Percentiles rank a stretch among this genome's conserved stretches.
Evolutionary conservation across 1,140 invertebrate genomes (phyloP).

Genomic region (Solenopsis fugax): DNA sequence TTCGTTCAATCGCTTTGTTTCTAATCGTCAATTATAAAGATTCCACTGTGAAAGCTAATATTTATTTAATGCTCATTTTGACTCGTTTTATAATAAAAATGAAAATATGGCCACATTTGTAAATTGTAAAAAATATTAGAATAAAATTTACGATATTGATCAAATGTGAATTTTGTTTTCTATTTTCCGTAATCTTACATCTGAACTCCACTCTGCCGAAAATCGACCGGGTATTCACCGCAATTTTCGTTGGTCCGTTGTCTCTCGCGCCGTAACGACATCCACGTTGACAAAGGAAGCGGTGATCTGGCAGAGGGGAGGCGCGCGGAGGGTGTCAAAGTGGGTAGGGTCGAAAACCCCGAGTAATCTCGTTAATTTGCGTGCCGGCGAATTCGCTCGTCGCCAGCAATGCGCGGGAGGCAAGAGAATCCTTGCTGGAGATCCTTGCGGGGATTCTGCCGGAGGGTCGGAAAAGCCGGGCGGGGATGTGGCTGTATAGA

Average conservation of each 20-base stretch:
- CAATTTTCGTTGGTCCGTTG: slow-evolving; percentile 51
- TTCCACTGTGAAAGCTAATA: background rate
- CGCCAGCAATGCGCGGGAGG: slow-evolving; percentile 14
- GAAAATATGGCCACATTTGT: background rate
- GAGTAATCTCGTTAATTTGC: slow-evolving; percentile 79
- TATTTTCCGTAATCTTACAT: background rate
- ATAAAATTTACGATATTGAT: background rate
- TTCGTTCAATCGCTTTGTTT: background rate
- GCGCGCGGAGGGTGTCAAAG: slow-evolving; percentile 33
- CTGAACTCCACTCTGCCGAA: slow-evolving; percentile 28
- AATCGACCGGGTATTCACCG: slow-evolving; percentile 31
- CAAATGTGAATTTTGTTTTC: background rate
- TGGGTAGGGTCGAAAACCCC: slow-evolving; percentile 52
- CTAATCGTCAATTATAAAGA: background rate
- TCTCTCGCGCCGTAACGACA: slow-evolving; percentile 43
- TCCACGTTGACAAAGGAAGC: slow-evolving; percentile 64
- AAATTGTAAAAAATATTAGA: background rate
- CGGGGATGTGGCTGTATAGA: slow-evolving; percentile 76
- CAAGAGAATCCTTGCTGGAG: slow-evolving; percentile 36
- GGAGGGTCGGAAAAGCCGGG: slow-evolving; percentile 68
- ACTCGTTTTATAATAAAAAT: background rate
- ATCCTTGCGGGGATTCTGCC: slow-evolving; percentile 55
- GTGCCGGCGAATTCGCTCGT: slow-evolving; percentile 63
- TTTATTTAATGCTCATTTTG: background rate
- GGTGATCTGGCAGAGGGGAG: slow-evolving; percentile 31